Base-by-base conservation (phyloP, 2,797 vertebrate genomes). In the Propithecus deckenii region DNA sequence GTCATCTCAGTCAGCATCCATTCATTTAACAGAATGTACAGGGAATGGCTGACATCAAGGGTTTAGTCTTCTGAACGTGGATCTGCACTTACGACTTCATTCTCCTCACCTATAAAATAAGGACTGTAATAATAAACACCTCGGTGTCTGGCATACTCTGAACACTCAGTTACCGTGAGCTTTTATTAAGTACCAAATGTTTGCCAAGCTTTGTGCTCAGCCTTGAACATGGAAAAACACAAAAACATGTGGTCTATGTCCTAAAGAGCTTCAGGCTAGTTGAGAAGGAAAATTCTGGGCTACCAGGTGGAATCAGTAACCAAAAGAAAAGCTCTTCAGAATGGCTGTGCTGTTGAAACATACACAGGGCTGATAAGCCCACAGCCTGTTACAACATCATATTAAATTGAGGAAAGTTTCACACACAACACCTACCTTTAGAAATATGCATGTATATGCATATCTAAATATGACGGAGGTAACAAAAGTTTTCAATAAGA, bases 21-120 rank as follows among this genome's bases (percentile, higher is more conserved):
- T 78, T 86, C 52, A 55, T 61, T 78, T 86, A 93, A 6, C 35
- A 55, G 18, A 52, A 48, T 84, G 74, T 65, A 79, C 48, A 65
- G 14, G 84, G 43, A 55, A 15, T 61, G 17, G 35, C 22, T 61
- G 57, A 89, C 50, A 35, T 48, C 1, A 0, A 80, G 38, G 11
- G 9, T 71, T 86, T 88, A 78, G 28, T 61, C 48, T 67, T 72
- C 46, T 30, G 32, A 88, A 63, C 4, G 1, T 61, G 35, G 8
- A 41, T 71, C 38, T 75, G n/a, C 67, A 25, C 15, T 30, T 75
- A 48, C 20, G 59, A 61, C 23, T 57, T 96, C 38, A 23, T 86
- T 76, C 95, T 97, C 17, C 65, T 94, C 43, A 46, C 41, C 28
- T 92, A 25, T 86, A 81, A 65, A 87, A 46, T 87, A 94, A 86